A percentile compares a stretch with the other conserved stretches of the same genome.
phyloP scores from a whole-genome alignment of 2,797 vertebrate genomes.

The Micrastur ruficollis region DNA sequence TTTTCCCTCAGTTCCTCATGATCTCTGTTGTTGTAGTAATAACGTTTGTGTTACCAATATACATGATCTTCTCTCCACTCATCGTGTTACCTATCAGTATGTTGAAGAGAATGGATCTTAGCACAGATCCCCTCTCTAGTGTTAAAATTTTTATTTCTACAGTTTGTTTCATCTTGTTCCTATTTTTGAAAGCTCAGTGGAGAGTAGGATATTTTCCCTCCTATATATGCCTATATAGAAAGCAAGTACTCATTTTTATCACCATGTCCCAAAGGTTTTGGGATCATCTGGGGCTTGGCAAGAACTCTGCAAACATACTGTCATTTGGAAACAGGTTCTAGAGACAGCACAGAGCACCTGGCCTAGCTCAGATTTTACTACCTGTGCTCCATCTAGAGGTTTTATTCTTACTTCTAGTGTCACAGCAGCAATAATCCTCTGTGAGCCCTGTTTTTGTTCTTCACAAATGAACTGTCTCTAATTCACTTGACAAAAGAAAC shows the following conservation, averaged over 20 bases:
- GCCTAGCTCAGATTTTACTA: not conserved
- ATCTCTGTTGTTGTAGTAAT: not conserved
- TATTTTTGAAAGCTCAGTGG: not conserved
- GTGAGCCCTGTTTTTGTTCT: not conserved
- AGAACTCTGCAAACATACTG: not conserved
- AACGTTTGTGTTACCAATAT: not conserved
- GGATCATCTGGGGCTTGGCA: not conserved
- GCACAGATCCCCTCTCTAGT: not conserved
- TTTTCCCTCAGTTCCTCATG: not conserved
- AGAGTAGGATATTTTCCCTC: not conserved
- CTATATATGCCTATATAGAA: not conserved
- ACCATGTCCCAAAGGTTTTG: not conserved
- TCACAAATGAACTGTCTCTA: not conserved
- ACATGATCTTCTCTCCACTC: not conserved
- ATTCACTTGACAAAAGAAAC: not conserved
- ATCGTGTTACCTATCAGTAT: not conserved
- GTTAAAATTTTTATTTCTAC: not conserved
- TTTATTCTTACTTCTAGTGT: not conserved
- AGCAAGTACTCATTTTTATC: not conserved
- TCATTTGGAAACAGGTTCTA: not conserved
- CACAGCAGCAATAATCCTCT: not conserved
- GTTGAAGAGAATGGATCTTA: not conserved
- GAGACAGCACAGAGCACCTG: not conserved
- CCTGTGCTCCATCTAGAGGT: not conserved
- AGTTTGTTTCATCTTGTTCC: not conserved